phyloP scores from a whole-genome alignment of 2,797 vertebrate species.

The Clamator glandarius region DNA sequence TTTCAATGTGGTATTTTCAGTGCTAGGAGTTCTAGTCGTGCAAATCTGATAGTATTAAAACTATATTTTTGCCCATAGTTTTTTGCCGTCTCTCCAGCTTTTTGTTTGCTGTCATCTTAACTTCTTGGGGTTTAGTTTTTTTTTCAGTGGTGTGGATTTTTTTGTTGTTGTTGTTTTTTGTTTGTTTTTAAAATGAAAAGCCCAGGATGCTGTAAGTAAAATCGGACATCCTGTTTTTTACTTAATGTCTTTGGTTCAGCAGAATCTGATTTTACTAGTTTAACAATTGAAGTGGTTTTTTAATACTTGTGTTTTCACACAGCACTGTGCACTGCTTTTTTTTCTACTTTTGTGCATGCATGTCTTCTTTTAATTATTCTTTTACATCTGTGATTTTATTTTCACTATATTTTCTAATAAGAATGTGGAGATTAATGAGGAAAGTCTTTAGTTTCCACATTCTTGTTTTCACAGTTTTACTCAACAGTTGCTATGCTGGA shows the following conservation, averaged over 20 bases:
- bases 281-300: background rate
- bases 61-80: background rate
- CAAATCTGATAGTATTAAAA: background rate
- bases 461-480: background rate
- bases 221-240: background rate
- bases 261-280: background rate
- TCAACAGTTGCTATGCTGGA: background rate
- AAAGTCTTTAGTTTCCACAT: background rate
- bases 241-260: background rate
- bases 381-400: background rate
- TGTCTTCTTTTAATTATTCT: background rate
- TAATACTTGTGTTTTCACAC: background rate
- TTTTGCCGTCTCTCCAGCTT: background rate
- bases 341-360: background rate
- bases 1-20: background rate
- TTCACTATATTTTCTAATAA: background rate
- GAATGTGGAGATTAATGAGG: background rate
- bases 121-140: background rate
- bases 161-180: background rate
- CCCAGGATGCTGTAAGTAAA: background rate
- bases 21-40: background rate
- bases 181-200: background rate
- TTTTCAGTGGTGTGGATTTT: background rate
- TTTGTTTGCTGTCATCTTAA: background rate
- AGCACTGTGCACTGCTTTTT: background rate